Base-by-base conservation (phyloP, 64 coral and sea anemone genomes). In the Anthopleura sola region DNA sequence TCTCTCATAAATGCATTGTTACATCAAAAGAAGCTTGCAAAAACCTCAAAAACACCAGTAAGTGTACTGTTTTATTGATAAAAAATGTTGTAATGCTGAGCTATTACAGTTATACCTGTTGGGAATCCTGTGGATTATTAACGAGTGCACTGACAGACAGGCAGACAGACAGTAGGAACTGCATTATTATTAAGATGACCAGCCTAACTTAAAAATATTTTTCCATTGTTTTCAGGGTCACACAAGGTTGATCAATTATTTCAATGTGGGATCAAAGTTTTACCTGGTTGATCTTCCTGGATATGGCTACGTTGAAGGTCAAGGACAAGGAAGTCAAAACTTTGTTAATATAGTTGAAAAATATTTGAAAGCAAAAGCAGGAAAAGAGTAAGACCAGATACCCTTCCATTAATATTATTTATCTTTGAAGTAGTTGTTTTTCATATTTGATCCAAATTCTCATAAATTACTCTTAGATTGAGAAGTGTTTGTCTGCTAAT, bases 331-430 rank as follows among this genome's bases (percentile, higher is more conserved):
- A 48, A 87, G 87, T 58, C 55, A 76, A 19, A 90, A 97, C 50
- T 97, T 97, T 92, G 94, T 97, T 64, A 88, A 90, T 69, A 90
- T 97, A 19, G 90, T 86, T 47, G 94, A 97, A 60, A 82, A 49
- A 20, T 97, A 97, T 83, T 86, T 97, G 60, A 83, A 89, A 48
- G 36, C 86, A 36, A 86, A 85, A 28, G 84, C 87, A 87, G 90
- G 90, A 29, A 87, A 78, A 89, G 83, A 97, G 94, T 97, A 86
- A 86, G 93, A 64, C 32, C 50, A 44, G 4, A 44, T 44, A 8
- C 3, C n/a, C n/a, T n/a, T n/a, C 26, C 21, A 64, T 26, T 56
- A 21, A 56, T 56, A 4, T 62, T 2, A 36, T 44, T 46, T 36
- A 47, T n/a, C 34, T 32, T 36, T 18, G 12, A 10, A 24, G 33